These are phyloP conservation scores for Typhlomys cinereus DNA, from an alignment of 2,113 vertebrate species.

Conservation along the genomic window DNA sequence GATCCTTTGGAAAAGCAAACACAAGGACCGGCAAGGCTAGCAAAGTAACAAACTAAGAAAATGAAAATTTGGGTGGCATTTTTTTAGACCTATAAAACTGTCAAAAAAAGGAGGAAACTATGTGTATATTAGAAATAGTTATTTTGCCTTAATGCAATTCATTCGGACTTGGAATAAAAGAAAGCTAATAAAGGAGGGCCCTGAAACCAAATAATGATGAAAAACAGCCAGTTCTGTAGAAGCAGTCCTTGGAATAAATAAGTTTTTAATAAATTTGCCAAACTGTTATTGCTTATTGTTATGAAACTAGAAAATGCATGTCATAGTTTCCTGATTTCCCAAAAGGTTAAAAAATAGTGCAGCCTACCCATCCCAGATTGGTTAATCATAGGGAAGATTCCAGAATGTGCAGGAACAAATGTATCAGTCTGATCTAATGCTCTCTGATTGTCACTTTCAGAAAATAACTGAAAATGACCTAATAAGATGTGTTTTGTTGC, in stretches of 20 bases:
- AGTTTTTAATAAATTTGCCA: not conserved
- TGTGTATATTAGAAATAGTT: not conserved
- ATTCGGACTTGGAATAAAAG: not conserved
- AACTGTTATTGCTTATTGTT: not conserved
- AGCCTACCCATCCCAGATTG: not conserved
- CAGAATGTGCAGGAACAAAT: not conserved
- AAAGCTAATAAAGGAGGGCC: not conserved
- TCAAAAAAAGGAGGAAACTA: not conserved
- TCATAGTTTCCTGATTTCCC: not conserved
- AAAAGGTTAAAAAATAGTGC: not conserved
- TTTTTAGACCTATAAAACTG: not conserved
- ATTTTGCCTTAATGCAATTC: not conserved
- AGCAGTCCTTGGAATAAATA: not conserved
- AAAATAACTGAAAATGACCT: conserved; percentile 50
- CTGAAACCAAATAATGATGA: not conserved
- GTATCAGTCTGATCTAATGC: not conserved
- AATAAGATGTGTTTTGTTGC: not conserved
- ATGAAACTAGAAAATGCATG: not conserved
- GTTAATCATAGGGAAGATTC: not conserved
- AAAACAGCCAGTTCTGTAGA: not conserved
- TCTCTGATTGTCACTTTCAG: conserved; percentile 28
- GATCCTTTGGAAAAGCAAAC: not conserved
- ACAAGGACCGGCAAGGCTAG: not conserved
- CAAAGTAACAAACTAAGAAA: not conserved
- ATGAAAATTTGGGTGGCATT: not conserved